Evolutionary conservation across 1,140 invertebrate species (phyloP), one percentile per base, ranked within the genome.

Genomic region (Musca domestica): DNA sequence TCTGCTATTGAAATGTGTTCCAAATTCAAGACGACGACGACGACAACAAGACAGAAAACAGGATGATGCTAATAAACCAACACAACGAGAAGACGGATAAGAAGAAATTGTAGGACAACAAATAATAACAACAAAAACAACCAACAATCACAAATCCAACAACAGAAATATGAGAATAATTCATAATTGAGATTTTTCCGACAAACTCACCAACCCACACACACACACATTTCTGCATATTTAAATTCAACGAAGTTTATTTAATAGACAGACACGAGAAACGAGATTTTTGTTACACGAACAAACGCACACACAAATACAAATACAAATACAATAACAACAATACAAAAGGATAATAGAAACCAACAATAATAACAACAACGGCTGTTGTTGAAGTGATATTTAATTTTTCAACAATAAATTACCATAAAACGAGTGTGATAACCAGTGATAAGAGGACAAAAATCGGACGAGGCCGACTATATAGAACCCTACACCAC

Each of bases 1-100:
- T n/a, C n/a, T n/a, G n/a, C n/a, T n/a, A n/a, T n/a, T 56, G 52
- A 22, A 54, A 54, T 58, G 54, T 58, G 54, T 58, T 58, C 27
- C 9, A 30, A 30, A 30, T 30, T 30, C 27, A 30, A 30, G 3
- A 30, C 9, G 3, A 4, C 27, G n/a, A n/a, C n/a, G n/a, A n/a
- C n/a, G n/a, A n/a, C n/a, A n/a, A n/a, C n/a, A n/a, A n/a, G 19
- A n/a, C n/a, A 51, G 2, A 51, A 9, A 52, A 23, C 20, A 58
- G 54, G 54, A 58, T 58, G 30, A 58, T 58, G 54, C 30, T 58
- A 58, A 58, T 58, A 58, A 58, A 58, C 23, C 27, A n/a, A 58
- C 47, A 49, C 15, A 15, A 49, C 47, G 47, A 49, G n/a, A 58
- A 58, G 25, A 22, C n/a, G n/a, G n/a, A n/a, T n/a, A n/a, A 30